A percentile compares a stretch with the other conserved stretches of the same genome.
Evolutionary conservation across 2,113 vertebrate species (phyloP).

Genomic region (Neogobius melanostomus): DNA sequence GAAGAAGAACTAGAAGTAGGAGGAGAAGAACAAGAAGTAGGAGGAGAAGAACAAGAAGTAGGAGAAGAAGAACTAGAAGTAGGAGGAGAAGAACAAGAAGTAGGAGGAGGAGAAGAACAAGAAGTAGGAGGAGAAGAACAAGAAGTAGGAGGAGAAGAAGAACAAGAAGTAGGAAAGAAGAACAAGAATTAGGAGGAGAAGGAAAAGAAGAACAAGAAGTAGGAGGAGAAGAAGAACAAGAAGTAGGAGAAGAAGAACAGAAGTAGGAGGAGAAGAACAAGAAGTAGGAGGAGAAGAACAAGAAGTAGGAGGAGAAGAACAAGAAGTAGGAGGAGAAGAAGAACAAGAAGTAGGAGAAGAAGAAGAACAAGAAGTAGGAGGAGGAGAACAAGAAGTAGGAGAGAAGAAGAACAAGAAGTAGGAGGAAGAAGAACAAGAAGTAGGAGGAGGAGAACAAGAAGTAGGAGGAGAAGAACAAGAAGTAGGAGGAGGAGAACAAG

Average conservation of each 20-base stretch:
- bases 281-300: background rate
- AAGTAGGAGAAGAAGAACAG: background rate
- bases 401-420: background rate
- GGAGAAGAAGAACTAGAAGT: background rate
- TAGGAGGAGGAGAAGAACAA: background rate
- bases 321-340: background rate
- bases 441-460: background rate
- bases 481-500: background rate
- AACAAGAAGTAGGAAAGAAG: background rate
- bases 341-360: background rate
- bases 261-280: background rate
- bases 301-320: background rate
- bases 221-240: background rate
- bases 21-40: background rate
- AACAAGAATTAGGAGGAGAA: background rate
- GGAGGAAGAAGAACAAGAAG: background rate
- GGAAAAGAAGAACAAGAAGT: background rate
- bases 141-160: too few species aligned
- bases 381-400: background rate
- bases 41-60: too few species aligned
- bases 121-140: background rate
- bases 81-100: too few species aligned
- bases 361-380: background rate
- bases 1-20: too few species aligned
- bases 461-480: background rate